Evolutionary conservation across 2,888 invertebrate genomes (phyloP).

Genomic region (Tanypteryx hageni): DNA sequence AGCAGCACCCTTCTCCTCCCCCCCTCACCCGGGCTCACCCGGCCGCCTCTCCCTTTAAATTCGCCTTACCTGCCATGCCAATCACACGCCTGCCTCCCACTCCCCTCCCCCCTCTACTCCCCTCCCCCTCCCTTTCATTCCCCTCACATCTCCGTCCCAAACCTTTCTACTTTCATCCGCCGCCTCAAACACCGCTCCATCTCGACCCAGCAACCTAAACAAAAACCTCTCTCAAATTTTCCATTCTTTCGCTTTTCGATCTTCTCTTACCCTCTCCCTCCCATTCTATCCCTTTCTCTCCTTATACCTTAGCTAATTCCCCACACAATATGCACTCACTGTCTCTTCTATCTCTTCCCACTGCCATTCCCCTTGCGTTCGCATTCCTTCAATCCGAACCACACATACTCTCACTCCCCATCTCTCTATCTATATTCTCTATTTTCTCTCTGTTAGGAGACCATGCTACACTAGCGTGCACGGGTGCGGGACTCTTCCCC

Average conservation of each 20-base stretch:
- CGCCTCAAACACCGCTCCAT: too few relatives aligned
- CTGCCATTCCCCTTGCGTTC: not conserved
- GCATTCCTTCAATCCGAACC: not conserved
- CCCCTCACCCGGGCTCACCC: not conserved
- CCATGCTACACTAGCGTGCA: not conserved
- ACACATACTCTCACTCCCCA: not conserved
- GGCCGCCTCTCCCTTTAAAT: conserved; percentile 15
- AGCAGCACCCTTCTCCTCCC: not conserved
- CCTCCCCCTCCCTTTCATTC: not conserved
- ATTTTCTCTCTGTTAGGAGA: not conserved
- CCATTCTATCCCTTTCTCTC: not conserved
- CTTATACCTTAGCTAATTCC: not conserved
- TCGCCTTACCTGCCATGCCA: conserved; percentile 47
- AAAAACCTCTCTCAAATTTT: conserved; percentile 10
- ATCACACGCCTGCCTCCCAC: not conserved
- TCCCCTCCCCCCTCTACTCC: not conserved
- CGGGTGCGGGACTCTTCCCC: not conserved
- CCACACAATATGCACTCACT: not conserved
- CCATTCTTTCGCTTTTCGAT: not conserved
- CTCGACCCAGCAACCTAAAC: not conserved
- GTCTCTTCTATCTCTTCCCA: not conserved
- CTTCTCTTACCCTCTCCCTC: not conserved
- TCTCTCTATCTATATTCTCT: not conserved
- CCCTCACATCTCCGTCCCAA: too few relatives aligned
- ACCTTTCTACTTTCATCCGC: too few relatives aligned